These are phyloP conservation scores for Nezara viridula DNA, from an alignment of 2,888 invertebrate genomes.

Conservation along the genomic window DNA sequence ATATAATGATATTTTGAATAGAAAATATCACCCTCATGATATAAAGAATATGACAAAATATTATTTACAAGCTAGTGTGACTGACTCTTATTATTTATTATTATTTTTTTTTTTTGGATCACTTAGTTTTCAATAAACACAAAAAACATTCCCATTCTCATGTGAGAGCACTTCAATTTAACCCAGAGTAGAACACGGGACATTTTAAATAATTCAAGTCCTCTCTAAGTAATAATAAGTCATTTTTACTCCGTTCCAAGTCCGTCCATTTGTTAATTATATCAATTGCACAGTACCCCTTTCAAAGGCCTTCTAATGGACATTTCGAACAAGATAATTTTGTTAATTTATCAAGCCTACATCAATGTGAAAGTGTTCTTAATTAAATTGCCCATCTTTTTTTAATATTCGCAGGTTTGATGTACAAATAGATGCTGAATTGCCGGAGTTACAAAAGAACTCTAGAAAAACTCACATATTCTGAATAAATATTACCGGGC, in stretches of 20 bases:
- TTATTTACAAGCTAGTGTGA: too few species aligned
- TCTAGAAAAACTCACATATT: too few species aligned
- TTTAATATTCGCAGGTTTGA: too few species aligned
- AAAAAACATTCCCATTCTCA: too few species aligned
- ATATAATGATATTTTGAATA: too few species aligned
- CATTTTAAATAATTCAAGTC: not conserved
- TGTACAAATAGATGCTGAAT: not conserved
- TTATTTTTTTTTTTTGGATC: too few species aligned
- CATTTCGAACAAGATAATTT: not conserved
- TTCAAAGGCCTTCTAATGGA: not conserved
- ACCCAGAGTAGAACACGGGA: not conserved
- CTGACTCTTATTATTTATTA: too few species aligned
- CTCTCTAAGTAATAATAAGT: not conserved
- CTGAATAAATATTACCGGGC: too few species aligned
- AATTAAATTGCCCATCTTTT: not conserved
- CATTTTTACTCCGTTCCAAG: not conserved
- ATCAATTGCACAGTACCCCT: not conserved
- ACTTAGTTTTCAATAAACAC: too few species aligned
- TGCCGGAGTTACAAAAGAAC: not conserved
- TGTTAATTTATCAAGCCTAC: constrained; percentile 11
- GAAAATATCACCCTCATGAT: too few species aligned
- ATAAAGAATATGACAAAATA: too few species aligned
- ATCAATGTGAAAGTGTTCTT: not conserved
- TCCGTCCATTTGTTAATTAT: not conserved
- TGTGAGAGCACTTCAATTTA: not conserved